A percentile compares a stretch with the other conserved stretches of the same genome.
phyloP scores from a whole-genome alignment of 2,113 vertebrate genomes.

The Anoplopoma fimbria region DNA sequence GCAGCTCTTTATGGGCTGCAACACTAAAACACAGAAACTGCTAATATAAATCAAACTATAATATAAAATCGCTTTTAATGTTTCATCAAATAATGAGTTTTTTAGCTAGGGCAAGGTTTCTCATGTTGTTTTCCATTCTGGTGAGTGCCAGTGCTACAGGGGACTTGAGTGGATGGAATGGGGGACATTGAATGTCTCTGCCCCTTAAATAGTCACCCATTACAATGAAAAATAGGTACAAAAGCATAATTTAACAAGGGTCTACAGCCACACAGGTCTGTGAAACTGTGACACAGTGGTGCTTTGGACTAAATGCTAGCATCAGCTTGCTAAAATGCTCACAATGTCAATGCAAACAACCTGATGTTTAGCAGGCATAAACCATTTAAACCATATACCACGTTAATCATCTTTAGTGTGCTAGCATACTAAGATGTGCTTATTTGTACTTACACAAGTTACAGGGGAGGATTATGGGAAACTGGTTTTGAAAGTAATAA shows the following conservation, averaged over 20 bases:
- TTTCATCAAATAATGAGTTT: constrained; percentile 54
- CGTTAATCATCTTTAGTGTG: neutral
- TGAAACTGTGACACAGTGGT: neutral
- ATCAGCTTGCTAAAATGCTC: neutral
- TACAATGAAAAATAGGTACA: neutral
- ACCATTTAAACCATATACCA: too few relatives aligned
- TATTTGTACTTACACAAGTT: neutral
- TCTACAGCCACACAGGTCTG: neutral
- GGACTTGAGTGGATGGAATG: constrained; percentile 4
- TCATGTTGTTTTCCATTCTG: constrained; percentile 24
- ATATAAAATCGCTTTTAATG: constrained; percentile 62
- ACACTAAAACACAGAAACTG: constrained; percentile 60
- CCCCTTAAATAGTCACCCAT: neutral
- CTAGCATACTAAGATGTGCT: neutral
- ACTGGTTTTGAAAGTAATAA: neutral
- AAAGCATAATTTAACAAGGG: neutral
- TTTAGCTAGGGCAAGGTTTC: constrained; percentile 20
- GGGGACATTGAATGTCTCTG: neutral
- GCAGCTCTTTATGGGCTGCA: constrained; percentile 63
- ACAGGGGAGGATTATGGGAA: neutral
- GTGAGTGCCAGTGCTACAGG: constrained; percentile 1
- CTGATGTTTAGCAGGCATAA: neutral
- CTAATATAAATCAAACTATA: constrained; percentile 62
- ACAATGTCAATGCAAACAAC: neutral
- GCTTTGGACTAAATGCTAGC: neutral